These are phyloP conservation scores for Lepidiolamprologus cunningtoni DNA, from an alignment of 2,113 vertebrate genomes.

Conservation along the genomic window DNA sequence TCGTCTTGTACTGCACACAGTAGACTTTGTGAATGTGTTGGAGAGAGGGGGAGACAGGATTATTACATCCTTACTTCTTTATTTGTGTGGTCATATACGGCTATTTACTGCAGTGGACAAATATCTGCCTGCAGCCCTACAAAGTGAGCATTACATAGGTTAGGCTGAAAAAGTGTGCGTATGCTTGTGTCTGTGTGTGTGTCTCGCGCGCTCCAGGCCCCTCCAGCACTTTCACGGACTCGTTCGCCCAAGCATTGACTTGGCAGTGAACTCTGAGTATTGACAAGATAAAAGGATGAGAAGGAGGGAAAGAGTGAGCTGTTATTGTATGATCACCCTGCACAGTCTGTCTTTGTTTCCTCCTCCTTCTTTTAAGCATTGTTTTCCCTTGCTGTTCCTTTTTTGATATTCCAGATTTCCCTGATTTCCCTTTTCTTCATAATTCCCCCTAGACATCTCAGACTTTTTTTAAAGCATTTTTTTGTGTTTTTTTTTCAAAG, in stretches of 20 bases:
- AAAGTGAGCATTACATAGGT: background rate
- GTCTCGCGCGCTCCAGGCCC: background rate
- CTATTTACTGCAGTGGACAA: background rate
- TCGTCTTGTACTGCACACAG: constrained; percentile 5
- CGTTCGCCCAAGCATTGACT: background rate
- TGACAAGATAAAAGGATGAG: constrained; percentile 8
- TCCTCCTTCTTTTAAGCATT: background rate
- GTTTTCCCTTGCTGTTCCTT: background rate
- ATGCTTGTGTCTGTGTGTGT: background rate
- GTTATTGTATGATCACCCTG: background rate
- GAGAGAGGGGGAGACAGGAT: background rate
- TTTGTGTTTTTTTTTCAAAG: background rate
- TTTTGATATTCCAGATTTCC: background rate
- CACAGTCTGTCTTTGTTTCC: background rate
- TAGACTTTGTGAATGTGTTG: background rate
- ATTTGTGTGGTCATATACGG: background rate
- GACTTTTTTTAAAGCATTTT: background rate
- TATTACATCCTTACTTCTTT: background rate
- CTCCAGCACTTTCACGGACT: background rate
- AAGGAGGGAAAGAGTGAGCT: background rate
- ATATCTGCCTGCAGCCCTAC: background rate
- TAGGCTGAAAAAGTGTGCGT: background rate
- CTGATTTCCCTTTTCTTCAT: background rate
- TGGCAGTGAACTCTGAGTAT: constrained; percentile 21
- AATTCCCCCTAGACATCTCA: background rate